These are phyloP conservation scores for Cossypha heuglini DNA, from an alignment of 2,797 vertebrate genomes.

Conservation along the genomic window DNA sequence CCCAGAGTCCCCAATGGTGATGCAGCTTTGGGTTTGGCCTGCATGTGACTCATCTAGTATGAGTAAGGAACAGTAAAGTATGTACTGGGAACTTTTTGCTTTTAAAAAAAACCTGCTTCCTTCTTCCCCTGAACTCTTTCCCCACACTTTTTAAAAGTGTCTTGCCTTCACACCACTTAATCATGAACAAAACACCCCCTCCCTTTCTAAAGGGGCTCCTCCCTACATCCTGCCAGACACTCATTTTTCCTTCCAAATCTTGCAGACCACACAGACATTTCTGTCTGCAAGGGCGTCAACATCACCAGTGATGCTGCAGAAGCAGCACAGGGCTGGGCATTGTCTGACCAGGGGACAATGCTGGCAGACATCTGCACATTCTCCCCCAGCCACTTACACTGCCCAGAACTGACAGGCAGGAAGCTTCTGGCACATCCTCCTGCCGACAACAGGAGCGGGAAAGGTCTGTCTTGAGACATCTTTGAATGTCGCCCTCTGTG, in stretches of 20 bases:
- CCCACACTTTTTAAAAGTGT: not conserved
- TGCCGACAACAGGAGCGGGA: not conserved
- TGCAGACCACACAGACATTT: not conserved
- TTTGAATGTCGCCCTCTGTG: not conserved
- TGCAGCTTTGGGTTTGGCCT: not conserved
- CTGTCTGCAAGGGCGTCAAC: not conserved
- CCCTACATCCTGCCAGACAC: not conserved
- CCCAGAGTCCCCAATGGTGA: not conserved
- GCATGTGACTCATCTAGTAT: not conserved
- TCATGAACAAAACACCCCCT: accelerated
- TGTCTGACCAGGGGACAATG: not conserved
- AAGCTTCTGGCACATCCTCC: not conserved
- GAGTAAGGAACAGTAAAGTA: not conserved
- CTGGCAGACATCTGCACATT: not conserved
- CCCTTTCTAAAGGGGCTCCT: not conserved
- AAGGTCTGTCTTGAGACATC: not conserved
- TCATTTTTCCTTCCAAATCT: not conserved
- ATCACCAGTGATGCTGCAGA: not conserved
- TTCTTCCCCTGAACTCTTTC: not conserved
- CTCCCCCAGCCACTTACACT: not conserved
- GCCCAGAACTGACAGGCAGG: not conserved
- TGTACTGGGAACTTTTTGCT: not conserved
- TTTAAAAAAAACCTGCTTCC: not conserved
- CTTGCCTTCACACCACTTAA: not conserved
- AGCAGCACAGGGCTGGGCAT: not conserved